phyloP scores from a whole-genome alignment of 2,113 vertebrate genomes.

The Acrocephalus arundinaceus region DNA sequence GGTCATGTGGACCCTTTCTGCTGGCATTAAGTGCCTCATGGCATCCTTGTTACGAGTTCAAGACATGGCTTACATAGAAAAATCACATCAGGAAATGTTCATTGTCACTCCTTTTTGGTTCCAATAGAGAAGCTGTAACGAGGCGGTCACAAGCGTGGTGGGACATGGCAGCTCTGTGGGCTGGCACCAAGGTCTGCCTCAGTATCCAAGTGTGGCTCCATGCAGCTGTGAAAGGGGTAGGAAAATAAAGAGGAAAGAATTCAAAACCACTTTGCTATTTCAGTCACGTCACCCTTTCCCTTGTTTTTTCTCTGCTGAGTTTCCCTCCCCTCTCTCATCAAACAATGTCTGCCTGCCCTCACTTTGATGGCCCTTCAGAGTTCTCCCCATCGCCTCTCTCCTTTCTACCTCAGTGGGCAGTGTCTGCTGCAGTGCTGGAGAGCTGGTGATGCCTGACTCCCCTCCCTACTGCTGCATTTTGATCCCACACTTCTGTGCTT shows the following conservation, averaged over 20 bases:
- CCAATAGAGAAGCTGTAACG: neutral
- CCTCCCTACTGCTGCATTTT: neutral
- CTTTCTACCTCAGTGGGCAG: neutral
- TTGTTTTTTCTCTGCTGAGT: neutral
- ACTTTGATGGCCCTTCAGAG: neutral
- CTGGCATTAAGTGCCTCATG: neutral
- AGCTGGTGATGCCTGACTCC: neutral
- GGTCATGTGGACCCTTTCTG: neutral
- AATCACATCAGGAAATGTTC: neutral
- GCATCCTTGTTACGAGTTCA: neutral
- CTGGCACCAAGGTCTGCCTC: neutral
- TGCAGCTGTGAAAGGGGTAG: neutral
- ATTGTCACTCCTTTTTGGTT: neutral
- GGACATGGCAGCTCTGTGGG: neutral
- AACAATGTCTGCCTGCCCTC: neutral
- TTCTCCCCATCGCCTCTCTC: accelerated
- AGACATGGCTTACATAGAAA: neutral
- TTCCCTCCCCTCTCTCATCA: neutral
- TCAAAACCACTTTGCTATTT: neutral
- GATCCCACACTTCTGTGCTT: neutral
- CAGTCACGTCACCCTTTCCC: neutral
- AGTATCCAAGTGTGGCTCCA: neutral
- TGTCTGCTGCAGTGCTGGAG: neutral
- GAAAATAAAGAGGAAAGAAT: neutral
- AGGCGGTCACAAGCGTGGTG: accelerated